A percentile compares a stretch with the other conserved stretches of the same genome.
Evolutionary conservation across 2,797 vertebrate species (phyloP).

Genomic region (Leptodactylus fallax): DNA sequence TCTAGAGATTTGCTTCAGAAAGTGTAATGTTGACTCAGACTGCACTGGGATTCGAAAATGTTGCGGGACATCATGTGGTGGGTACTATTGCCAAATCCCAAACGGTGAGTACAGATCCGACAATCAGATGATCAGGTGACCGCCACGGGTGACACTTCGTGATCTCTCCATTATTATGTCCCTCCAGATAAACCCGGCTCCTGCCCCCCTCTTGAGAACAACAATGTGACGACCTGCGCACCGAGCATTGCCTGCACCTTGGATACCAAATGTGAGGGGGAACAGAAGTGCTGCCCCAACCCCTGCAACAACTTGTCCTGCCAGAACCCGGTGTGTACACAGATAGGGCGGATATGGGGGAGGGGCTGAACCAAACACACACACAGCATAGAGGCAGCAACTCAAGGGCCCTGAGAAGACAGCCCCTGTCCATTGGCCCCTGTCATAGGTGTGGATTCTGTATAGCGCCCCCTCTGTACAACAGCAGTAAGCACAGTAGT

Average conservation of each 20-base stretch:
- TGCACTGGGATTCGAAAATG: conserved; percentile 27
- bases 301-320: conserved; percentile 3
- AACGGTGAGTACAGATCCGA: not conserved
- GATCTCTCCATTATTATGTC: not conserved
- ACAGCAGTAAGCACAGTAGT: too few relatives aligned
- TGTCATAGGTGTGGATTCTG: too few relatives aligned
- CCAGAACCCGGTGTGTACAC: not conserved
- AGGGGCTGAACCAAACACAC: too few relatives aligned
- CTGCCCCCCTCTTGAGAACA: not conserved
- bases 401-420: too few relatives aligned
- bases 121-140: too few relatives aligned
- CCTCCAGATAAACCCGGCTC: conserved; percentile 39
- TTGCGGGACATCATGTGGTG: conserved; percentile 40
- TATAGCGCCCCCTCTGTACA: not conserved
- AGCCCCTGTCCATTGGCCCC: too few relatives aligned
- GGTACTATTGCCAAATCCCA: conserved; percentile 21
- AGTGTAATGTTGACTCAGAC: not conserved
- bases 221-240: not conserved
- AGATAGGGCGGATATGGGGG: too few relatives aligned
- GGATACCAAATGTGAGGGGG: conserved; percentile 10
- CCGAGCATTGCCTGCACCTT: not conserved
- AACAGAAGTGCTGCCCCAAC: conserved; percentile 37
- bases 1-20: not conserved
- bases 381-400: too few relatives aligned
- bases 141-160: not conserved